Conservation (phyloP, 2,888 invertebrate genomes). For the Dyspetes luteomarginatus region DNA sequence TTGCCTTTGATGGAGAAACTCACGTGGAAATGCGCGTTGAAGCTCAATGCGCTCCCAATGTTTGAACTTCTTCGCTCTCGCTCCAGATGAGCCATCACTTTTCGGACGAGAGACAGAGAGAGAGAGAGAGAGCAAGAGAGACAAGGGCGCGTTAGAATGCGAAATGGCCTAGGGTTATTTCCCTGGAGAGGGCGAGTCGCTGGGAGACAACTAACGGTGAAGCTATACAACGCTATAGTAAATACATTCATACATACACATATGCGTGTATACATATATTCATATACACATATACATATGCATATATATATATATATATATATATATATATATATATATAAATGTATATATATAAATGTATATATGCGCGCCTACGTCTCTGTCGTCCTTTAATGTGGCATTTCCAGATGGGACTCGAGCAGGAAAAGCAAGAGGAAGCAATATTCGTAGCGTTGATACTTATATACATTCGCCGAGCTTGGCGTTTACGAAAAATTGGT, state of each 20-base stretch:
- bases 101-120: slow-evolving; percentile 34
- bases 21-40: slow-evolving; percentile 41
- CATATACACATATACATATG: neutral
- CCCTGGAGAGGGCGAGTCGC: slow-evolving; percentile 69
- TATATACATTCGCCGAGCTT: slow-evolving; percentile 31
- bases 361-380: neutral
- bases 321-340: neutral
- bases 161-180: slow-evolving; percentile 73
- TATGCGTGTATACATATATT: neutral
- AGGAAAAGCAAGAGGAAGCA: slow-evolving; percentile 32
- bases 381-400: slow-evolving; percentile 40
- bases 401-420: slow-evolving; percentile 39
- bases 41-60: slow-evolving; percentile 13
- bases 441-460: slow-evolving; percentile 42
- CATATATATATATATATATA: neutral
- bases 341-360: neutral
- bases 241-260: slow-evolving; percentile 3
- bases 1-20: neutral
- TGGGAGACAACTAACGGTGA: slow-evolving; percentile 30
- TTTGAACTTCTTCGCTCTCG: slow-evolving; percentile 21
- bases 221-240: slow-evolving; percentile 17
- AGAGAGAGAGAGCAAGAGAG: neutral
- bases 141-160: slow-evolving; percentile 64
- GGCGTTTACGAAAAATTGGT: slow-evolving; percentile 65
- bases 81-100: slow-evolving; percentile 43